phyloP scores from a whole-genome alignment of 1,140 invertebrate genomes.

The Triops longicaudatus region DNA sequence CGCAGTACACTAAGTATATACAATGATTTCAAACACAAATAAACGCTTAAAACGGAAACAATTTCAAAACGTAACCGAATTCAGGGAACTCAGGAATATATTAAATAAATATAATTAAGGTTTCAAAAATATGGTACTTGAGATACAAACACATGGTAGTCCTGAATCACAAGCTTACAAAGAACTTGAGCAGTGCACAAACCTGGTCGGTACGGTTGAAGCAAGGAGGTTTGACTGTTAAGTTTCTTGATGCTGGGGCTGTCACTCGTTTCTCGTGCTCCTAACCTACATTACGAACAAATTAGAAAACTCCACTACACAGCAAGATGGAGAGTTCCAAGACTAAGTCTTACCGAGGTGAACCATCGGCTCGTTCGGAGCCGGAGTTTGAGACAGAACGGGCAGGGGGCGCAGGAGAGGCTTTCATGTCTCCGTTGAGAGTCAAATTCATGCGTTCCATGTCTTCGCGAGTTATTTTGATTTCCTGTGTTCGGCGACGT shows the following conservation, averaged over 20 bases:
- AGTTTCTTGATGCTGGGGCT: not conserved
- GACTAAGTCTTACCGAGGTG: constrained; percentile 23
- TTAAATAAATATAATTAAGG: too few species aligned
- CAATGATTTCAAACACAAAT: too few species aligned
- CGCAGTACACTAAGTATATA: too few species aligned
- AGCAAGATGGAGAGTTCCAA: constrained; percentile 18
- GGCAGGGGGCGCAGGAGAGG: not conserved
- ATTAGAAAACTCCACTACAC: not conserved
- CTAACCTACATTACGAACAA: not conserved
- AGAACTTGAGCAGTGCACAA: not conserved
- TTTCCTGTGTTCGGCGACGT: constrained; percentile 52
- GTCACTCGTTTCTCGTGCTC: not conserved
- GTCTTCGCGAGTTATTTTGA: constrained; percentile 46
- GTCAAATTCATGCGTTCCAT: constrained; percentile 41
- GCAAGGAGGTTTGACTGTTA: not conserved
- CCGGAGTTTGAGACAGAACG: constrained; percentile 27
- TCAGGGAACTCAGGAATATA: too few species aligned
- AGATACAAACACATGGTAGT: too few species aligned
- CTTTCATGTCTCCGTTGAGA: constrained; percentile 27
- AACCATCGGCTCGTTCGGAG: constrained; percentile 22
- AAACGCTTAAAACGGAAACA: too few species aligned
- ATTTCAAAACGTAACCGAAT: too few species aligned
- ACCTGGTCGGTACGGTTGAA: constrained; percentile 5
- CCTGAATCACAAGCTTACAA: too few species aligned
- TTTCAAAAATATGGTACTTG: too few species aligned